These are phyloP conservation scores for Panorpa germanica DNA, from an alignment of 2,888 invertebrate species.

Conservation along the genomic window DNA sequence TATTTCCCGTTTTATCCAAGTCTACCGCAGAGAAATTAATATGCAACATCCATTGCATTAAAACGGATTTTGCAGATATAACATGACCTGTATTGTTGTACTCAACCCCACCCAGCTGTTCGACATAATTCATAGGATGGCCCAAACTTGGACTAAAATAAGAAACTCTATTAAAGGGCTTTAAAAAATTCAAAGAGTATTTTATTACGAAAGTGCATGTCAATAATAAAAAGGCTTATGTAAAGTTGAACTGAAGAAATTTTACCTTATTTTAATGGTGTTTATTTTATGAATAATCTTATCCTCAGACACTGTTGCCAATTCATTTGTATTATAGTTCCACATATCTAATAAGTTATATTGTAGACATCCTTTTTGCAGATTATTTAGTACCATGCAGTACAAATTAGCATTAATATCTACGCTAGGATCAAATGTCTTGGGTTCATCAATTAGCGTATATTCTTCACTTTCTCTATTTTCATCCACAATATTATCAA, in stretches of 20 bases:
- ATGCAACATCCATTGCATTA: slow-evolving; percentile 40
- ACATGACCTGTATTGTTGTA: slow-evolving; percentile 39
- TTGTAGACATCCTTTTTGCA: slow-evolving; percentile 39
- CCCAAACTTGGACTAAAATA: slow-evolving; percentile 45
- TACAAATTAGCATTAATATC: slow-evolving; percentile 36
- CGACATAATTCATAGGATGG: slow-evolving; percentile 39
- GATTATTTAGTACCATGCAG: slow-evolving; percentile 39
- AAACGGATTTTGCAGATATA: slow-evolving; percentile 38
- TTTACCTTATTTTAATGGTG: slow-evolving; percentile 27
- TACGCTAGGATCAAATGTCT: slow-evolving; percentile 37
- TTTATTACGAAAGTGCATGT: neutral
- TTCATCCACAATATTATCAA: slow-evolving; percentile 13
- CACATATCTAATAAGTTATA: slow-evolving; percentile 51
- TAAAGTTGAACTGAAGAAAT: slow-evolving; percentile 6
- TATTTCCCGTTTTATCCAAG: slow-evolving; percentile 44
- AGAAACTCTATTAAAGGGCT: slow-evolving; percentile 13
- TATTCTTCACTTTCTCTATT: slow-evolving; percentile 5
- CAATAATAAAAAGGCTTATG: slow-evolving; percentile 4
- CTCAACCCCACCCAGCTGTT: slow-evolving; percentile 38
- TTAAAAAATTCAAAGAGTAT: neutral
- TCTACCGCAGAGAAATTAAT: slow-evolving; percentile 49
- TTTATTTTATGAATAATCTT: slow-evolving; percentile 43
- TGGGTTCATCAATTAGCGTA: slow-evolving; percentile 19
- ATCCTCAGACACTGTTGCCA: slow-evolving; percentile 32
- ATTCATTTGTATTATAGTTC: slow-evolving; percentile 33